These are phyloP conservation scores for Python bivittatus DNA, from an alignment of 2,113 vertebrate species.

Conservation along the genomic window DNA sequence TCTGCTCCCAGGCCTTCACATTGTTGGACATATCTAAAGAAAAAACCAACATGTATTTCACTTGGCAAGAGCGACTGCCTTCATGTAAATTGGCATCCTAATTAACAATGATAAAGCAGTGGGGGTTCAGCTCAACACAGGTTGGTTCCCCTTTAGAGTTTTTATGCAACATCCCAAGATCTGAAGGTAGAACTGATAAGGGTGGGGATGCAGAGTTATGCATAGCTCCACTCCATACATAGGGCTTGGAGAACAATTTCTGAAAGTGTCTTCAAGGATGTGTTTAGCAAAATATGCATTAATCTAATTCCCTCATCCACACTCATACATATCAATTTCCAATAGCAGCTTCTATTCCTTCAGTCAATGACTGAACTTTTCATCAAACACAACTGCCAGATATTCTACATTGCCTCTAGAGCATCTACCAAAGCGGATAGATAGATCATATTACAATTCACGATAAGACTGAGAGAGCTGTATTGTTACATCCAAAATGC, in stretches of 20 bases:
- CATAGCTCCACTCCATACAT: background rate
- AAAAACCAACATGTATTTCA: background rate
- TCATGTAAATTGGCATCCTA: background rate
- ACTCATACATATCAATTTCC: background rate
- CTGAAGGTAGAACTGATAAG: background rate
- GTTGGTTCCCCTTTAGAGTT: background rate
- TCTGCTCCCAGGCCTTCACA: background rate
- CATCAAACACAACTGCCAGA: background rate
- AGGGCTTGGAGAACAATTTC: background rate
- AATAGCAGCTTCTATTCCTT: background rate
- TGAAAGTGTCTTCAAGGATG: background rate
- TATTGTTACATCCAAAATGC: background rate
- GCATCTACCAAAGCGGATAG: background rate
- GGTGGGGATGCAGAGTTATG: background rate
- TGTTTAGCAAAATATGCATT: background rate
- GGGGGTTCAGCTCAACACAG: background rate
- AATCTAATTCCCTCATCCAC: background rate
- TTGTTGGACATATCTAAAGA: background rate
- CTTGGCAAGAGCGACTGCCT: background rate
- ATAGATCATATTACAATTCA: background rate
- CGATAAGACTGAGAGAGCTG: background rate
- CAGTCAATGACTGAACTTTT: background rate
- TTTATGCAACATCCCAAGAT: background rate
- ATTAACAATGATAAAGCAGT: background rate
- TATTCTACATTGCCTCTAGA: background rate